Evolutionary conservation across 2,888 invertebrate species (phyloP), one percentile per base, ranked within the genome.

Genomic region (Poecilus cupreus): DNA sequence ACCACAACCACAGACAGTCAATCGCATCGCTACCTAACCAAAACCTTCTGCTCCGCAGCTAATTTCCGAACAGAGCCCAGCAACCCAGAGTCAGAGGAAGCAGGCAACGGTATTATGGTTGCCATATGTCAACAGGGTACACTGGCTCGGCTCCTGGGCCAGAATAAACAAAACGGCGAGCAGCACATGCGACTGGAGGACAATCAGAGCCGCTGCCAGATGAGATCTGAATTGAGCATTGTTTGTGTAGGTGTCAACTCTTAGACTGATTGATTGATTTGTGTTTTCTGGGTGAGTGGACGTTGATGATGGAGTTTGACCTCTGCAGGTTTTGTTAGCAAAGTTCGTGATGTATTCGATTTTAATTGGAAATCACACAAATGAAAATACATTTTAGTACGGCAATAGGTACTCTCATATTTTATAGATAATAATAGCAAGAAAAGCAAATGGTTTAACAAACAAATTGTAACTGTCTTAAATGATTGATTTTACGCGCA

Each of bases 61-160:
- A 68, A 68, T 68, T 68, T 68, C 18, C 32, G 3, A 60, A 60
- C 11, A 22, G 60, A 22, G 60, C 5, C n/a, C 22, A 18, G 26
- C 5, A 26, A 26, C 3, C 26, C 26, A 32, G n/a, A 13, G 16
- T 22, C 24, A 72, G 24, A 72, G 72, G 72, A 72, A 72, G 24
- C 72, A 46, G n/a, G 39, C 70, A 43, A 24, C 24, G 49, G 49
- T 72, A 72, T 72, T 72, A 72, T 72, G 72, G 72, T 72, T 72
- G 49, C 72, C 72, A 72, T 46, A 72, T 72, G 72, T 72, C 72
- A 46, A 43, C 72, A 43, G 72, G 37, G 18, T 0, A 10, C 18
- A 37, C n/a, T n/a, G 37, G 18, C 64, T 32, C 64, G 64, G 64
- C 32, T 68, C 64, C 64, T 68, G 22, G 8, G 18, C 64, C 64